phyloP scores from a whole-genome alignment of 2,113 vertebrate species.

The Sula dactylatra region DNA sequence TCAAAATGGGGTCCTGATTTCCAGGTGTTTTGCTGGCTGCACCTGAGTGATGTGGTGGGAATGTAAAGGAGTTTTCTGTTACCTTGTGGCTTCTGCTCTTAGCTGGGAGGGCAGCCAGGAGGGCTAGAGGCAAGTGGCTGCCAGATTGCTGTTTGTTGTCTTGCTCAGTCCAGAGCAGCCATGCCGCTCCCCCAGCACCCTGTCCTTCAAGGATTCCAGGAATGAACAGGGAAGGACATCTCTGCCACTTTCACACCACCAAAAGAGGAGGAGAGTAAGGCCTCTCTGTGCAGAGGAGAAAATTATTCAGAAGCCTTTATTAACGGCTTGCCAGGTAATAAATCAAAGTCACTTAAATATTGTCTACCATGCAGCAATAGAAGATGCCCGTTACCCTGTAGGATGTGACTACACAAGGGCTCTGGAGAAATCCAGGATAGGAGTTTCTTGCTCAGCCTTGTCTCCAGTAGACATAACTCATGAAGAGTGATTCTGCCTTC shows the following conservation, averaged over 20 bases:
- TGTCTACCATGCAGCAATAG: neutral
- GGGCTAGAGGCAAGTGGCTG: neutral
- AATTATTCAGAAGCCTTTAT: neutral
- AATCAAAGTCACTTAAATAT: neutral
- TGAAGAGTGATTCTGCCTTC: neutral
- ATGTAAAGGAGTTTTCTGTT: neutral
- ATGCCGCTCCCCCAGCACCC: fast-evolving
- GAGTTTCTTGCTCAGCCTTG: neutral
- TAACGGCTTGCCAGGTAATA: neutral
- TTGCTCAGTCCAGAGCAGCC: neutral
- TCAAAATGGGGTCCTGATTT: neutral
- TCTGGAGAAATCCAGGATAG: neutral
- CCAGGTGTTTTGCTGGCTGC: neutral
- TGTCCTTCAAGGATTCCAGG: neutral
- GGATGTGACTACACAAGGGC: neutral
- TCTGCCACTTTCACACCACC: neutral
- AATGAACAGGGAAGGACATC: neutral
- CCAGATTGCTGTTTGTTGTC: neutral
- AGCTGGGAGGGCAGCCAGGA: neutral
- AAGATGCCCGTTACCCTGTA: neutral
- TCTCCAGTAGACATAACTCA: neutral
- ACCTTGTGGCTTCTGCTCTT: neutral
- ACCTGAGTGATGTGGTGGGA: neutral
- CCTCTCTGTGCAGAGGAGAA: neutral
- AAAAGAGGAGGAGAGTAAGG: neutral